A percentile compares a stretch with the other conserved stretches of the same genome.
Evolutionary conservation across 2,888 invertebrate genomes (phyloP).

Genomic region (Synergus gifuensis): DNA sequence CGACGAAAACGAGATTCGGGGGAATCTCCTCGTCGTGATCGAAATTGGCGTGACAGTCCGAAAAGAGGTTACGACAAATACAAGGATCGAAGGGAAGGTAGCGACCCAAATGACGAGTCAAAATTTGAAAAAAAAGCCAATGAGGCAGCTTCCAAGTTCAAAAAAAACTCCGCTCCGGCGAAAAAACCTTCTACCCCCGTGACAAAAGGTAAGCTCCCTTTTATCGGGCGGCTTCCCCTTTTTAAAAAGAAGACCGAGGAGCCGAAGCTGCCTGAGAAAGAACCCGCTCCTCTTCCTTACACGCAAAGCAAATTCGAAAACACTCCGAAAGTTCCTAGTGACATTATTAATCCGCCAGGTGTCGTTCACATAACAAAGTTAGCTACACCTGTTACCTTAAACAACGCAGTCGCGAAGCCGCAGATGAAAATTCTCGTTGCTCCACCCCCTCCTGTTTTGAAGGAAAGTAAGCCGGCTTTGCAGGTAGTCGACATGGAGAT

Average conservation of each 20-base stretch:
- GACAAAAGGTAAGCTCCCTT: conserved; percentile 86
- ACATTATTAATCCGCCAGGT: conserved; percentile 76
- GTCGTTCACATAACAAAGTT: conserved; percentile 75
- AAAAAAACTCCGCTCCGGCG: conserved; percentile 60
- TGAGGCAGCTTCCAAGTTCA: conserved; percentile 68
- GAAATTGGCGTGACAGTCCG: conserved; percentile 73
- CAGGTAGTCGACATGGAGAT: conserved; percentile 76
- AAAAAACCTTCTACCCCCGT: conserved; percentile 67
- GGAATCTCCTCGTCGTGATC: conserved; percentile 73
- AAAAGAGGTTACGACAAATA: conserved; percentile 70
- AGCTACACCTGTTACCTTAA: conserved; percentile 67
- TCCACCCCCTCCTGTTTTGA: conserved; percentile 73
- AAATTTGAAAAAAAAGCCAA: conserved; percentile 74
- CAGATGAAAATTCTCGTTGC: conserved; percentile 74
- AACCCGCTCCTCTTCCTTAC: conserved; percentile 76
- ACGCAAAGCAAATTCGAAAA: conserved; percentile 75
- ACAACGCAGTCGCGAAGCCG: conserved; percentile 44
- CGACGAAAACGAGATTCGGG: conserved; percentile 70
- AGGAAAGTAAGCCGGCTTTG: conserved; percentile 66
- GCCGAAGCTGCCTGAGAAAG: conserved; percentile 77
- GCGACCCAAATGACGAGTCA: conserved; percentile 57
- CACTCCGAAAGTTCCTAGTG: conserved; percentile 74
- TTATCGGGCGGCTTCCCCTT: conserved; percentile 91
- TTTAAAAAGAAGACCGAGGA: conserved; percentile 82
- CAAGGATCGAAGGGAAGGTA: conserved; percentile 50